Percentiles rank a stretch among this genome's conserved stretches.
Conservation (phyloP, 2,888 invertebrate genomes). For the Drosophila suboccidentalis region DNA sequence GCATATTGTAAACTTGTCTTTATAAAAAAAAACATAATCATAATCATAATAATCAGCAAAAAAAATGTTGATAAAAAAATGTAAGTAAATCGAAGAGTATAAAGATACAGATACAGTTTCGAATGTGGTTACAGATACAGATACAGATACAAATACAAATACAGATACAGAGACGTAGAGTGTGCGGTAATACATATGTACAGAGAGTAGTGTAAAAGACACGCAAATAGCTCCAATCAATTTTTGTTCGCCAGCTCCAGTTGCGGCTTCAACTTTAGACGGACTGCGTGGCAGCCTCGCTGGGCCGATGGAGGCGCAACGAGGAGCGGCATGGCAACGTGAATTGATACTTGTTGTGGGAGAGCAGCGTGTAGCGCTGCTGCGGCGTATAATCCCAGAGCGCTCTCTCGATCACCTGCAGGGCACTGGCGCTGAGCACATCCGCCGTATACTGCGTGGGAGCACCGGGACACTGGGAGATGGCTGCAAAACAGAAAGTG, state of each 20-base stretch:
- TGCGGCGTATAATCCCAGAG: constrained; percentile 87
- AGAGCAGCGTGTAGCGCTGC: constrained; percentile 85
- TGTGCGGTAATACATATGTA: constrained; percentile 48
- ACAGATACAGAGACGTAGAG: constrained; percentile 19
- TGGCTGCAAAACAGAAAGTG: constrained; percentile 56
- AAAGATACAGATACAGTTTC: constrained; percentile 21
- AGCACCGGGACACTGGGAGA: constrained; percentile 87
- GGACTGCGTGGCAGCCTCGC: constrained; percentile 68
- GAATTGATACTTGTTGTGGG: constrained; percentile 84
- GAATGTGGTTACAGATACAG: constrained; percentile 30
- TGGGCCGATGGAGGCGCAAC: constrained; percentile 78
- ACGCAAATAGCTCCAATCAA: constrained; percentile 36
- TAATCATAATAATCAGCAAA: constrained; percentile 46
- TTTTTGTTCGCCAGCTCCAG: constrained; percentile 15
- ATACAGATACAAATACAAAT: constrained; percentile 23
- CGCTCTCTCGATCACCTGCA: constrained; percentile 88
- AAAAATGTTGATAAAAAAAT: constrained; percentile 42
- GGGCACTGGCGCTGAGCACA: constrained; percentile 88
- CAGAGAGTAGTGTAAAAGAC: constrained; percentile 46
- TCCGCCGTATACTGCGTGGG: constrained; percentile 89
- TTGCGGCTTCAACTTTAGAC: constrained; percentile 47
- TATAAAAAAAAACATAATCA: constrained; percentile 29
- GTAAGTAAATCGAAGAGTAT: constrained; percentile 23
- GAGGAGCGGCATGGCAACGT: constrained; percentile 86
- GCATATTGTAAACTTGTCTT: constrained; percentile 34